A percentile compares a stretch with the other conserved stretches of the same genome.
These are phyloP conservation scores for Catamblyrhynchus diadema DNA, from an alignment of 2,797 vertebrate genomes.

Conservation along the genomic window DNA sequence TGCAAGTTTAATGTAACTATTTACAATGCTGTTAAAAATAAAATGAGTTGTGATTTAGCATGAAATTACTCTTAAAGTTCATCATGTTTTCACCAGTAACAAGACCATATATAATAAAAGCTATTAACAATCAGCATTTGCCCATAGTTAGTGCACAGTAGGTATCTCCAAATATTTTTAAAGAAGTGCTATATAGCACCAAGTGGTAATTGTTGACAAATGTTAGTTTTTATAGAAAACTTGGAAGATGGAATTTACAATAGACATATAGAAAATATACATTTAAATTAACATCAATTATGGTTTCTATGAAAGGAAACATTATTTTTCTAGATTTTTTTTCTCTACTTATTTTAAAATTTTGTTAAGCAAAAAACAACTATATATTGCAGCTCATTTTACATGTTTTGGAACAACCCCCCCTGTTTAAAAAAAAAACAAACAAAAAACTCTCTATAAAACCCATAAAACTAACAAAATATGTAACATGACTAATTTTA, in stretches of 20 bases:
- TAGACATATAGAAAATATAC: neutral
- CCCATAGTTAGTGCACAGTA: conserved; percentile 7
- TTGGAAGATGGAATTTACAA: neutral
- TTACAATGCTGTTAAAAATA: neutral
- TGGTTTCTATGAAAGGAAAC: neutral
- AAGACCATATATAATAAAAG: neutral
- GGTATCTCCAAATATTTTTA: conserved; percentile 16
- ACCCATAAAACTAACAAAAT: neutral
- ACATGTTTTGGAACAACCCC: neutral
- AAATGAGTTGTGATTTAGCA: neutral
- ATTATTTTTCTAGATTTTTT: neutral
- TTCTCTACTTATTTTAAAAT: neutral
- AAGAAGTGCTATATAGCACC: neutral
- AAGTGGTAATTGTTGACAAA: conserved; percentile 31
- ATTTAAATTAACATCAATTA: neutral
- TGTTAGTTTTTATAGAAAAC: neutral
- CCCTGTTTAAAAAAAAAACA: neutral
- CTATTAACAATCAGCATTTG: conserved; percentile 9
- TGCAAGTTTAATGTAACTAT: neutral
- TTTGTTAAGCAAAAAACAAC: accelerated
- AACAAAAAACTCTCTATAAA: neutral
- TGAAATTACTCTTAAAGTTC: conserved; percentile 1
- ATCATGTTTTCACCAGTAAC: neutral
- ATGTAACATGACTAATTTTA: neutral
- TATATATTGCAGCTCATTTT: neutral